Conservation (phyloP, 2,888 invertebrate species). For the Brassicogethes aeneus region DNA sequence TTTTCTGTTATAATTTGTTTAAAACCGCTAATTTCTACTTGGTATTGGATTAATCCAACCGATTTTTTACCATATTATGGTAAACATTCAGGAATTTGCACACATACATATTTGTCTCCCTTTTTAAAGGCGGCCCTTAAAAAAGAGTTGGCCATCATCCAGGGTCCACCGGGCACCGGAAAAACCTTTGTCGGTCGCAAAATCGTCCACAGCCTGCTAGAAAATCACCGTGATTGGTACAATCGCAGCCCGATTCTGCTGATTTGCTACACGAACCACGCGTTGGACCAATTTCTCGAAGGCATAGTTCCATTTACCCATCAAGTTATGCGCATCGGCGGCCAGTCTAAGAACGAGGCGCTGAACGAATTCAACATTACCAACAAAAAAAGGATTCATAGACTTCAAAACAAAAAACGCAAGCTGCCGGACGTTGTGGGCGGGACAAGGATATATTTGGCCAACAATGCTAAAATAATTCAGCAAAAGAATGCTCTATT, state of each 20-base stretch:
- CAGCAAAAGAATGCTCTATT: conserved; percentile 14
- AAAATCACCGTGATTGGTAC: conserved; percentile 47
- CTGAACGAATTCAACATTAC: conserved; percentile 44
- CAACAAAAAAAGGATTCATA: too few species aligned
- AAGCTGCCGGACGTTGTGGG: conserved; percentile 8
- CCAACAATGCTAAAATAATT: conserved; percentile 8
- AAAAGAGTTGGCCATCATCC: conserved; percentile 66
- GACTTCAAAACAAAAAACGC: conserved; percentile 1
- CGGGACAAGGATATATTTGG: too few species aligned
- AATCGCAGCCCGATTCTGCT: conserved; percentile 55
- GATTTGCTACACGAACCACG: conserved; percentile 80
- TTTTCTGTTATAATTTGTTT: too few species aligned
- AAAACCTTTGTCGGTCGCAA: conserved; percentile 74
- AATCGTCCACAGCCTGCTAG: conserved; percentile 58
- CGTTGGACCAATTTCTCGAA: conserved; percentile 77
- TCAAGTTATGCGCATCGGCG: conserved; percentile 59
- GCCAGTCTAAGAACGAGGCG: conserved; percentile 52
- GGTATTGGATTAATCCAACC: too few species aligned
- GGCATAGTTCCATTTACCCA: conserved; percentile 52
- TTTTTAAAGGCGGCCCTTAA: conserved; percentile 59
- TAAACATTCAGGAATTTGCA: too few species aligned
- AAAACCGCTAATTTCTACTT: too few species aligned
- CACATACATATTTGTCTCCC: too few species aligned
- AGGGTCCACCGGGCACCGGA: conserved; percentile 85
- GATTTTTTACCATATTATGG: too few species aligned